These are phyloP conservation scores for Linurgus olivaceus DNA, from an alignment of 2,797 vertebrate genomes.

Conservation along the genomic window DNA sequence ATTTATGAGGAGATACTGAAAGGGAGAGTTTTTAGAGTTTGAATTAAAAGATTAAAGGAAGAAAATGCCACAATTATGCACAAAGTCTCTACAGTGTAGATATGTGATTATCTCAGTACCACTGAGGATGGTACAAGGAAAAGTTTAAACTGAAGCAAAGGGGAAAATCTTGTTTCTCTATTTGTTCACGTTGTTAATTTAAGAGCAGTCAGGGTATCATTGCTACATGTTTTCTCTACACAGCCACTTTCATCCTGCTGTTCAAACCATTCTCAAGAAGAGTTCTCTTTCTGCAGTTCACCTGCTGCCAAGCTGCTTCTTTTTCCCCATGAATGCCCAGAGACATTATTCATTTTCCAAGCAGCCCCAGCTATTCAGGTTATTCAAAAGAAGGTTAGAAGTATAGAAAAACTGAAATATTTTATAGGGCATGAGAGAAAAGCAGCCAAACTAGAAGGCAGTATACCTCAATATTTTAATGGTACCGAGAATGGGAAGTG, in stretches of 20 bases:
- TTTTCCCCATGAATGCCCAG: fast-evolving
- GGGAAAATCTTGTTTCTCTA: background rate
- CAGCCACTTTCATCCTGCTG: background rate
- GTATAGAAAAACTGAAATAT: background rate
- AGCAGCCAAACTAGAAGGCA: background rate
- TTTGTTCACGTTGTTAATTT: background rate
- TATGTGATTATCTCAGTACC: background rate
- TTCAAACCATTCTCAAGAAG: background rate
- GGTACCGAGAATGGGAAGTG: background rate
- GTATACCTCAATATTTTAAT: background rate
- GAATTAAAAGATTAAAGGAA: background rate
- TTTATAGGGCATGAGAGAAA: background rate
- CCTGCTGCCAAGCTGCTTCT: background rate
- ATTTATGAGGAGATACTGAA: background rate
- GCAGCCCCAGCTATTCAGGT: background rate
- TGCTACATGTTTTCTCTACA: background rate
- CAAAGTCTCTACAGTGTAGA: background rate
- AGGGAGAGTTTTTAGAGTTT: background rate
- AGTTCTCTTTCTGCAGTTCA: background rate
- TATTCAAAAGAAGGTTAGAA: background rate
- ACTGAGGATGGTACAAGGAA: background rate
- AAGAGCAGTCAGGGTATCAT: background rate
- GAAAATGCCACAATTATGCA: background rate
- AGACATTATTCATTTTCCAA: background rate
- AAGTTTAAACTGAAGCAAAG: background rate